Conservation (phyloP, 2,888 invertebrate genomes). For the Dusona sp. region DNA sequence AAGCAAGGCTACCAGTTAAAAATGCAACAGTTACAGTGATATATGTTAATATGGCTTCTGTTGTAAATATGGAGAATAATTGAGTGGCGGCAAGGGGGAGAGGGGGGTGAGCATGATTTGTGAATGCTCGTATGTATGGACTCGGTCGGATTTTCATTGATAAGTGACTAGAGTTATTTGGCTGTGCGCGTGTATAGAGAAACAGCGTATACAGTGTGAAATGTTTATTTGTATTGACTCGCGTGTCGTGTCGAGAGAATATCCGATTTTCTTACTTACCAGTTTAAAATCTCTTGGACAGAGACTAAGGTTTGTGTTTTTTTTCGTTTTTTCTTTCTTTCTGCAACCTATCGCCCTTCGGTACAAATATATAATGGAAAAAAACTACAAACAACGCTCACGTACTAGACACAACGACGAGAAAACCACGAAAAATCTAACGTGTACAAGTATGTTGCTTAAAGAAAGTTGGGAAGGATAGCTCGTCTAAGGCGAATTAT, state of each 20-base stretch:
- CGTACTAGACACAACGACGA: conserved; percentile 43
- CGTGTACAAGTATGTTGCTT: conserved; percentile 1
- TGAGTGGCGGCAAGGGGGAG: not conserved
- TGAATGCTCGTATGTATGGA: conserved; percentile 6
- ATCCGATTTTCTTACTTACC: conserved; percentile 55
- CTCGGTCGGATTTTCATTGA: conserved; percentile 38
- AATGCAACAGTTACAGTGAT: conserved; percentile 51
- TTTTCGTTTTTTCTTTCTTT: conserved; percentile 11
- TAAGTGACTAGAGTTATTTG: conserved; percentile 14
- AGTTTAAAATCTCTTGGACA: conserved; percentile 5
- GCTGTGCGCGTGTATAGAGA: conserved; percentile 34
- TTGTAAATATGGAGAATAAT: conserved; percentile 41
- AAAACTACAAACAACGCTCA: conserved; percentile 5
- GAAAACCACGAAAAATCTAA: conserved; percentile 16
- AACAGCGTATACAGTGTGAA: conserved; percentile 40
- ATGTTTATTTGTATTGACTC: conserved; percentile 54
- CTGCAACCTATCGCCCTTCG: conserved; percentile 37
- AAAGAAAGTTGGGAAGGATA: not conserved
- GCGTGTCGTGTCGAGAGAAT: conserved; percentile 50
- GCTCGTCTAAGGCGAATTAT: not conserved
- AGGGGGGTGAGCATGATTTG: conserved; percentile 31
- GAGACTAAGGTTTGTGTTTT: not conserved
- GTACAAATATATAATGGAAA: not conserved
- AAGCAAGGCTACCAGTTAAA: conserved; percentile 42
- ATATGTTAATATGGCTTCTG: conserved; percentile 59